Conservation (phyloP, 2,113 vertebrate genomes). For the Xenopus borealis region DNA sequence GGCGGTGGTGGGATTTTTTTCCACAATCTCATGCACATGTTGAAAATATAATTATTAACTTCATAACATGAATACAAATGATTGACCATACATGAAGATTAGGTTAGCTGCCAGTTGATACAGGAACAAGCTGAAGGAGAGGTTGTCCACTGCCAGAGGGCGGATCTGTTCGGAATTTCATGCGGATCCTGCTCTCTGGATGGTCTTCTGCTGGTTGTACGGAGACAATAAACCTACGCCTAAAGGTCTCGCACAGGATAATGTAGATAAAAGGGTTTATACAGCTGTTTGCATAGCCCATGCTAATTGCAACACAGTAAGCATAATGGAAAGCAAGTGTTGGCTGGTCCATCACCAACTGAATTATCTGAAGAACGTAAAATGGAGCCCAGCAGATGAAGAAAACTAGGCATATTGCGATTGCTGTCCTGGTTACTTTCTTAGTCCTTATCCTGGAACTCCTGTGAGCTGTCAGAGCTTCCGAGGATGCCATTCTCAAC, state of each 20-base stretch:
- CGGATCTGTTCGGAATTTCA: neutral
- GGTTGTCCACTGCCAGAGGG: conserved; percentile 39
- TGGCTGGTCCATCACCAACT: conserved; percentile 48
- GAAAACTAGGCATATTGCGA: conserved; percentile 53
- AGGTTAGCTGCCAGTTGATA: conserved; percentile 35
- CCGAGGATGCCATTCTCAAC: conserved; percentile 51
- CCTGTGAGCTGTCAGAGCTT: conserved; percentile 48
- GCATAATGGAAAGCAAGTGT: conserved; percentile 52
- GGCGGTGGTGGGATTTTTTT: neutral
- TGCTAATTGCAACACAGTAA: conserved; percentile 55
- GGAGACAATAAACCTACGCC: conserved; percentile 48
- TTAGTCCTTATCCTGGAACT: conserved; percentile 43
- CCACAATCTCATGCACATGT: neutral
- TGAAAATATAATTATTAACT: neutral
- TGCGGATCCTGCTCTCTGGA: conserved; percentile 33
- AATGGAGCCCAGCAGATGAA: conserved; percentile 59
- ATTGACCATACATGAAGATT: neutral
- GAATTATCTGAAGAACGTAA: conserved; percentile 53
- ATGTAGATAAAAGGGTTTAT: conserved; percentile 61
- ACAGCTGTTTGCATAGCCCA: conserved; percentile 58
- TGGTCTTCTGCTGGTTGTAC: conserved; percentile 50
- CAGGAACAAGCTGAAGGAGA: conserved; percentile 32
- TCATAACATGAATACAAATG: neutral
- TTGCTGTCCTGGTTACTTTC: conserved; percentile 48
- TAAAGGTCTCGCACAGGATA: conserved; percentile 51